phyloP scores from a whole-genome alignment of 2,888 invertebrate species.

The Agapostemon virescens region DNA sequence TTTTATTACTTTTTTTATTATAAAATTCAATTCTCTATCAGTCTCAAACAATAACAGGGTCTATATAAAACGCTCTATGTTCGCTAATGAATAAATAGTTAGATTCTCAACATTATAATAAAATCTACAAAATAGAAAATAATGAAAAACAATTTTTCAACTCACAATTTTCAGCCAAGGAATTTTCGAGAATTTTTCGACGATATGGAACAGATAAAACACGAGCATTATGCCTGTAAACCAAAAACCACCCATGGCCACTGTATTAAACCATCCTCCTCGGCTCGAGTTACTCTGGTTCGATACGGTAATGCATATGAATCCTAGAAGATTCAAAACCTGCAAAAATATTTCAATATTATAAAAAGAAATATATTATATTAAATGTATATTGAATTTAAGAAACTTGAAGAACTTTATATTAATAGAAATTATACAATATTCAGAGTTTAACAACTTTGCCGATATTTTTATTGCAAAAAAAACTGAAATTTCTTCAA shows the following conservation, averaged over 20 bases:
- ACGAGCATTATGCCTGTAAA: constrained; percentile 89
- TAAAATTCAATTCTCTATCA: too few species aligned
- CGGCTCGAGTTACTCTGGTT: constrained; percentile 81
- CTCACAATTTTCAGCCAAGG: constrained; percentile 91
- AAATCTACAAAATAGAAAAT: background rate
- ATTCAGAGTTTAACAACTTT: background rate
- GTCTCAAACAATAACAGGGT: too few species aligned
- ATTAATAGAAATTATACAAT: background rate
- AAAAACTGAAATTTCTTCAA: background rate
- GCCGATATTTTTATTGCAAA: background rate
- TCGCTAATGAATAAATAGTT: too few species aligned
- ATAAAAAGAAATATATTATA: background rate
- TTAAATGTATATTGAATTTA: background rate
- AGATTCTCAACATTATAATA: background rate
- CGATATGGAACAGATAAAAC: constrained; percentile 91
- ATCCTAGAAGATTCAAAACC: constrained; percentile 87
- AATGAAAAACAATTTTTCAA: background rate
- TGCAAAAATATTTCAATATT: constrained; percentile 79
- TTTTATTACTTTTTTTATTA: too few species aligned
- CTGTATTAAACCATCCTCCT: constrained; percentile 88
- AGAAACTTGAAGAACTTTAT: too few species aligned
- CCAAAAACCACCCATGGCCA: constrained; percentile 93
- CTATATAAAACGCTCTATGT: background rate
- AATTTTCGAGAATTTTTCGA: constrained; percentile 91
- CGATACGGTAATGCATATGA: constrained; percentile 89